Percentiles rank a stretch among this genome's conserved stretches.
Evolutionary conservation across 2,797 vertebrate genomes (phyloP).

Genomic region (Eremophila alpestris): DNA sequence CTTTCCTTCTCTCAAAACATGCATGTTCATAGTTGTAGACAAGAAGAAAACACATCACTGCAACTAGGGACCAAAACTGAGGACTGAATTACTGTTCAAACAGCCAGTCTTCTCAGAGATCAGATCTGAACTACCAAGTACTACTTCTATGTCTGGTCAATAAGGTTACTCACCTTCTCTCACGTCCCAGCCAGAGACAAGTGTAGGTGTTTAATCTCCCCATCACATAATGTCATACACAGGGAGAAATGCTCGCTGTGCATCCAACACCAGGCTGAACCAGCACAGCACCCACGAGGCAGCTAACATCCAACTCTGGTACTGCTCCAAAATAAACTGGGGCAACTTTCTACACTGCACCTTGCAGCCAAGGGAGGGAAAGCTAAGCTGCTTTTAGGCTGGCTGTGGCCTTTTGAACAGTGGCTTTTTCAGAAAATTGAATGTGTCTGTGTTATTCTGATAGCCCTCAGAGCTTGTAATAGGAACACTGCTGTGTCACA

Average conservation of each 20-base stretch:
- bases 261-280: accelerated
- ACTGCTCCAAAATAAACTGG: not conserved
- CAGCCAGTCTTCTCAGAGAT: not conserved
- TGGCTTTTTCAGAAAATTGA: not conserved
- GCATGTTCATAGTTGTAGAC: not conserved
- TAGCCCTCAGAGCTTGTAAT: not conserved
- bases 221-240: accelerated
- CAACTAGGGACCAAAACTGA: not conserved
- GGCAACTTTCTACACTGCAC: not conserved
- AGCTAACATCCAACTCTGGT: not conserved
- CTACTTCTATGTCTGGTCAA: not conserved
- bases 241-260: not conserved
- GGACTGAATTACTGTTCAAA: not conserved
- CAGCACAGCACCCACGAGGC: not conserved
- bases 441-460: not conserved
- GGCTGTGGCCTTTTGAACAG: not conserved
- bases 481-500: not conserved
- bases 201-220: accelerated
- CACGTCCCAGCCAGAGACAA: not conserved
- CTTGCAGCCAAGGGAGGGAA: not conserved
- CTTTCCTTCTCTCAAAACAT: not conserved
- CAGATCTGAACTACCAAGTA: not conserved
- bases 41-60: not conserved
- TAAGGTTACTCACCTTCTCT: not conserved
- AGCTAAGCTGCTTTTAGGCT: not conserved